A percentile compares a stretch with the other conserved stretches of the same genome.
These are phyloP conservation scores for Ostrea edulis DNA, from an alignment of 1,140 invertebrate genomes.

Conservation along the genomic window DNA sequence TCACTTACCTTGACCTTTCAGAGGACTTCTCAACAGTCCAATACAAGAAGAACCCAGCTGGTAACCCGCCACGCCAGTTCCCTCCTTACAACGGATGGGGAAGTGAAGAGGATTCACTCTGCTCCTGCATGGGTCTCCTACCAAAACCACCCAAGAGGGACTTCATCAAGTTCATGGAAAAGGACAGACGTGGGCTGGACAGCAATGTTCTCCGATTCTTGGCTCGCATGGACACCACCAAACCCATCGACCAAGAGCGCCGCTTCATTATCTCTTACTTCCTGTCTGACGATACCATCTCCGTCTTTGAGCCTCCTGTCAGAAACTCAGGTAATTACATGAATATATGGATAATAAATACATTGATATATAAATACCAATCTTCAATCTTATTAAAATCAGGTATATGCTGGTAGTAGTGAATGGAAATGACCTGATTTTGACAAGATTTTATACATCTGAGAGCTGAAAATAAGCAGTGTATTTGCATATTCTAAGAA, in stretches of 20 bases:
- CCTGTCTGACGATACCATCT: constrained; percentile 90
- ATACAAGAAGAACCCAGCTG: constrained; percentile 59
- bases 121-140: constrained; percentile 76
- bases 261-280: constrained; percentile 91
- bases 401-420: too few species aligned
- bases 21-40: constrained; percentile 72
- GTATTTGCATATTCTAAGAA: too few species aligned
- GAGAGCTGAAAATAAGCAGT: too few species aligned
- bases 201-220: constrained; percentile 90
- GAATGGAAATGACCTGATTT: too few species aligned
- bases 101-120: constrained; percentile 79
- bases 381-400: too few species aligned
- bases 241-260: constrained; percentile 85
- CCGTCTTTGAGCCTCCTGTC: constrained; percentile 87
- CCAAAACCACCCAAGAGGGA: constrained; percentile 78
- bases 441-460: too few species aligned
- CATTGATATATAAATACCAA: not conserved
- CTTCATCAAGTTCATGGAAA: constrained; percentile 80
- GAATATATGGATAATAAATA: not conserved
- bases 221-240: constrained; percentile 86
- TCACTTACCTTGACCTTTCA: constrained; percentile 54
- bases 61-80: constrained; percentile 51
- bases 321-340: constrained; percentile 87
- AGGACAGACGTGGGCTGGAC: constrained; percentile 84
- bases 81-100: constrained; percentile 81